phyloP scores from a whole-genome alignment of 1,140 invertebrate genomes.

The Zaprionus tsacasi region DNA sequence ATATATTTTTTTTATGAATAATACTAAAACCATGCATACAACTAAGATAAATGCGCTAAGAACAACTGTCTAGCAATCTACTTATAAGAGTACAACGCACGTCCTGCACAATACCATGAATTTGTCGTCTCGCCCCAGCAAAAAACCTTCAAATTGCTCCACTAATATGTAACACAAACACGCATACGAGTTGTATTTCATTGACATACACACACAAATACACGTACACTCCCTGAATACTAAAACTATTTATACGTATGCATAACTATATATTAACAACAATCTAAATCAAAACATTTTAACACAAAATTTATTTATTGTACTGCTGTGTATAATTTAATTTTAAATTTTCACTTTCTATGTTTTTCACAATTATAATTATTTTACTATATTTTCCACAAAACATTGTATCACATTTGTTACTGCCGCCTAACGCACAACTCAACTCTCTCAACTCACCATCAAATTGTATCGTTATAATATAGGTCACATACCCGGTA shows the following conservation, averaged over 20 bases:
- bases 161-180: slow-evolving; percentile 50
- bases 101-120: slow-evolving; percentile 35
- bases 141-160: slow-evolving; percentile 30
- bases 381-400: slow-evolving; percentile 28
- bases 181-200: slow-evolving; percentile 31
- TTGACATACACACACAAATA: slow-evolving; percentile 33
- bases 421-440: slow-evolving; percentile 60
- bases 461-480: slow-evolving; percentile 82
- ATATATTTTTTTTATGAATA: slow-evolving; percentile 40
- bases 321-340: slow-evolving; percentile 47
- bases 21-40: slow-evolving; percentile 47
- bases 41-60: slow-evolving; percentile 30
- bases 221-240: slow-evolving; percentile 75
- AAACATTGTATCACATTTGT: slow-evolving; percentile 31
- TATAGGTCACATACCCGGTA: slow-evolving; percentile 88
- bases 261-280: slow-evolving; percentile 36
- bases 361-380: slow-evolving; percentile 19
- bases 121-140: slow-evolving; percentile 28
- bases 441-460: slow-evolving; percentile 80
- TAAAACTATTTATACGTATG: slow-evolving; percentile 36
- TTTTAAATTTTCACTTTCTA: slow-evolving; percentile 17
- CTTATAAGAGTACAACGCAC: slow-evolving; percentile 40
- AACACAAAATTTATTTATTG: slow-evolving; percentile 34
- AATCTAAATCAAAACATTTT: slow-evolving; percentile 17
- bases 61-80: slow-evolving; percentile 41